A percentile compares a stretch with the other conserved stretches of the same genome.
These are phyloP conservation scores for Acropternis orthonyx DNA, from an alignment of 2,797 vertebrate species.

Conservation along the genomic window DNA sequence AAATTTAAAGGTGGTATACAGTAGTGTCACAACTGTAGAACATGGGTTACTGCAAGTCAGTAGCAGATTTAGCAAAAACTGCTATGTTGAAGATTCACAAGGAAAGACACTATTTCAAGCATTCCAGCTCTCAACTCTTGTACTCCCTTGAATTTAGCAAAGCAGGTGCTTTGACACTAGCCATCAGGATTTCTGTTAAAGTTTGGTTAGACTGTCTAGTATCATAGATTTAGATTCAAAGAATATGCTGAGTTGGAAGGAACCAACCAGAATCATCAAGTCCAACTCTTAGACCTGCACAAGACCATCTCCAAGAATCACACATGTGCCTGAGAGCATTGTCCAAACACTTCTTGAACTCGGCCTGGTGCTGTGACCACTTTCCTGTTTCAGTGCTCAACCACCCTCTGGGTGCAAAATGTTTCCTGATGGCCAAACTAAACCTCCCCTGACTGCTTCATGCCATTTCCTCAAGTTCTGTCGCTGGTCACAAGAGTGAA, in stretches of 20 bases:
- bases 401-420: background rate
- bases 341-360: accelerated
- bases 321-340: background rate
- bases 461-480: background rate
- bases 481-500: background rate
- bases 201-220: background rate
- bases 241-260: background rate
- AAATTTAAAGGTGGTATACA: background rate
- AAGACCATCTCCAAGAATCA: background rate
- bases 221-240: accelerated
- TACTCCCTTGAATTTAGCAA: background rate
- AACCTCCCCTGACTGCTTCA: background rate
- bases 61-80: background rate
- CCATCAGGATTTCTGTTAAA: background rate
- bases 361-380: background rate
- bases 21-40: background rate
- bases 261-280: background rate
- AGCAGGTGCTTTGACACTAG: background rate
- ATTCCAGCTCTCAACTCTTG: background rate
- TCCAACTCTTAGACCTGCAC: background rate
- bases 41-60: background rate
- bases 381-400: background rate
- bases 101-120: background rate
- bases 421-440: background rate
- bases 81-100: background rate